phyloP scores from a whole-genome alignment of 2,797 vertebrate species.

The Astyanax mexicanus region DNA sequence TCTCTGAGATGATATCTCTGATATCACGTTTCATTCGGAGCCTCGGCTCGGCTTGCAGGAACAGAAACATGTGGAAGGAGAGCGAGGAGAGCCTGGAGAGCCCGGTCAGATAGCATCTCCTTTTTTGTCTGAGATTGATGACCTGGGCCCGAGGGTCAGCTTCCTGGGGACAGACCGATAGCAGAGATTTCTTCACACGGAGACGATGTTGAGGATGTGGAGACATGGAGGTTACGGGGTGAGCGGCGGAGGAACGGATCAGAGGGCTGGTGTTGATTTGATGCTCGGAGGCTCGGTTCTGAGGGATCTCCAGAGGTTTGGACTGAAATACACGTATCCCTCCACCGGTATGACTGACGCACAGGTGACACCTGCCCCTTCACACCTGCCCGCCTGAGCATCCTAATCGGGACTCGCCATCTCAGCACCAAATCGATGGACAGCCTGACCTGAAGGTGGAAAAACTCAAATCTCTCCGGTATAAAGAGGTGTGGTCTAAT shows the following conservation, averaged over 20 bases:
- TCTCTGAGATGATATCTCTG: constrained; percentile 78
- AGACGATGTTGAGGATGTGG: constrained; percentile 79
- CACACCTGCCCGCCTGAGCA: constrained; percentile 62
- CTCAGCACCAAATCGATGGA: constrained; percentile 41
- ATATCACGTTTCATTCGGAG: constrained; percentile 79
- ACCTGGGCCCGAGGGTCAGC: constrained; percentile 76
- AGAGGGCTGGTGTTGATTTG: constrained; percentile 66
- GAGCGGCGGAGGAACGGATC: constrained; percentile 61
- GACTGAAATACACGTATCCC: constrained; percentile 51
- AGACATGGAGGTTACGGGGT: constrained; percentile 72
- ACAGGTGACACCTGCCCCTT: constrained; percentile 61
- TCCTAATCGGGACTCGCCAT: constrained; percentile 57
- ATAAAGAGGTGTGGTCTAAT: constrained; percentile 23
- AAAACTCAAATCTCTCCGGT: constrained; percentile 23
- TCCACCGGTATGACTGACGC: constrained; percentile 56
- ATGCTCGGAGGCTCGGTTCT: constrained; percentile 64
- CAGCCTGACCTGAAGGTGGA: neutral
- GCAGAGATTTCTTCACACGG: constrained; percentile 71
- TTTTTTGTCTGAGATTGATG: constrained; percentile 74
- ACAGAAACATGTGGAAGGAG: constrained; percentile 37
- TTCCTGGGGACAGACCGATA: constrained; percentile 71
- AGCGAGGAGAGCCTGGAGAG: constrained; percentile 47
- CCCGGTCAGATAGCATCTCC: constrained; percentile 74
- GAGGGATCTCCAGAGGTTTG: constrained; percentile 54
- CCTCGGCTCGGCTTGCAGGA: constrained; percentile 67